Evolutionary conservation across 2,113 vertebrate genomes (phyloP).

Genomic region (Balaenoptera acutorostrata): DNA sequence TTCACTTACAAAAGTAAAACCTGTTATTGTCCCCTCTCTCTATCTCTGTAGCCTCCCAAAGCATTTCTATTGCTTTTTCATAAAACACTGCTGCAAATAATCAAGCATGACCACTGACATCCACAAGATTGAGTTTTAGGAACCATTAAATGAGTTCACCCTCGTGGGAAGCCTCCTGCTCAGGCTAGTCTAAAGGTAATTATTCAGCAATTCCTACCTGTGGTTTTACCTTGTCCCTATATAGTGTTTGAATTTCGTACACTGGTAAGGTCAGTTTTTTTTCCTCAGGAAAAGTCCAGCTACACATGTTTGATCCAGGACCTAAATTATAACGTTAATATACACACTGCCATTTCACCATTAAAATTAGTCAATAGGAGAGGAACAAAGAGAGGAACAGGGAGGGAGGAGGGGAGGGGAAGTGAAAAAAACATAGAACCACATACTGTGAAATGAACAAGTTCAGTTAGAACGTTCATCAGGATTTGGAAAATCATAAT

Average conservation of each 20-base stretch:
- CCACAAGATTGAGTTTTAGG: slow-evolving; percentile 87
- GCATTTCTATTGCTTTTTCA: slow-evolving; percentile 84
- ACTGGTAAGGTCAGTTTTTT: slow-evolving; percentile 78
- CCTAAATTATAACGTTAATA: slow-evolving; percentile 41
- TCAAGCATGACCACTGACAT: slow-evolving; percentile 87
- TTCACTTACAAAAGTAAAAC: slow-evolving; percentile 69
- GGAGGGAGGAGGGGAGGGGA: background rate
- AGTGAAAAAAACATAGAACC: slow-evolving; percentile 39
- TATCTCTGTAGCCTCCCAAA: slow-evolving; percentile 61
- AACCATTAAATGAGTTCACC: slow-evolving; percentile 87
- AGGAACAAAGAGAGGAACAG: slow-evolving; percentile 58
- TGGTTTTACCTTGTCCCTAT: slow-evolving; percentile 82
- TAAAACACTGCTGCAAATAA: slow-evolving; percentile 84
- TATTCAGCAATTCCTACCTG: slow-evolving; percentile 87
- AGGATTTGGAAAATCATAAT: slow-evolving; percentile 74
- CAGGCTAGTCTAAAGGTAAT: slow-evolving; percentile 87
- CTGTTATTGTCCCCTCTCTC: slow-evolving; percentile 71
- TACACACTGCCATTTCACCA: background rate
- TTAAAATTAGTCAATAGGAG: slow-evolving; percentile 59
- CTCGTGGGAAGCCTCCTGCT: slow-evolving; percentile 83
- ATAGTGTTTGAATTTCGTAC: slow-evolving; percentile 76
- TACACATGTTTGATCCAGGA: slow-evolving; percentile 37
- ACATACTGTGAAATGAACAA: slow-evolving; percentile 74
- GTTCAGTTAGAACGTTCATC: slow-evolving; percentile 71
- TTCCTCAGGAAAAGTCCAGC: slow-evolving; percentile 61